Base-by-base conservation (phyloP, 2,797 vertebrate species). In the Triplophysa bombifrons region DNA sequence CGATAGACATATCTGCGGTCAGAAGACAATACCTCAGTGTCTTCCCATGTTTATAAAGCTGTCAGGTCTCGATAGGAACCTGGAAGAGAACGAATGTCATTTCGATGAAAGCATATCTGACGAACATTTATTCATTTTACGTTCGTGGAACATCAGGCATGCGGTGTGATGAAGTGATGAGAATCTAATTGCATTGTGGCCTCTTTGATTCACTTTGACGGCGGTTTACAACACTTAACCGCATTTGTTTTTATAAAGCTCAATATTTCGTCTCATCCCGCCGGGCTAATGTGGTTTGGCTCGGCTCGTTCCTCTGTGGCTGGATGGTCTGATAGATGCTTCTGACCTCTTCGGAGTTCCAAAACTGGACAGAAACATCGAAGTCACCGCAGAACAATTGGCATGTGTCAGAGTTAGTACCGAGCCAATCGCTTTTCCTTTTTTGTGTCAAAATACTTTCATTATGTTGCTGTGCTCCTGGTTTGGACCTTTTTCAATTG, bases 401-500 rank as follows among this genome's bases (percentile, higher is more conserved):
- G 51, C 80, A 76, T 74, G 78, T 82, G 81, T 83, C 84, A 83
- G 74, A 67, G 68, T 69, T 78, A 64, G 50, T 65, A 72, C 56
- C 27, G 48, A 84, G 76, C 83, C 85, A 88, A 86, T 83, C 81
- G 72, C 80, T 86, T 83, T 86, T 67, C 79, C 13, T 55, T 81
- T 38, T 85, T 84, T 82, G 4, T 83, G 74, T 81, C 71, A 78
- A 53, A 84, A 83, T 78, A 76, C 66, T 78, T 82, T 80, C 71
- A 82, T 87, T 88, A 84, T 38, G 7, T 85, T 84, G 75, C 61
- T 41, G 74, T 85, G 76, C 72, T 83, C 85, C 63, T 81, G 30
- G 69, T 86, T 88, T 84, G 84, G 77, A 86, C 83, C 71, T 12
- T 89, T 88, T 88, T 81, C 14, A 86, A 68, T 84, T 89, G 71